phyloP scores from a whole-genome alignment of 1,140 invertebrate species.

The Conus ventricosus region DNA sequence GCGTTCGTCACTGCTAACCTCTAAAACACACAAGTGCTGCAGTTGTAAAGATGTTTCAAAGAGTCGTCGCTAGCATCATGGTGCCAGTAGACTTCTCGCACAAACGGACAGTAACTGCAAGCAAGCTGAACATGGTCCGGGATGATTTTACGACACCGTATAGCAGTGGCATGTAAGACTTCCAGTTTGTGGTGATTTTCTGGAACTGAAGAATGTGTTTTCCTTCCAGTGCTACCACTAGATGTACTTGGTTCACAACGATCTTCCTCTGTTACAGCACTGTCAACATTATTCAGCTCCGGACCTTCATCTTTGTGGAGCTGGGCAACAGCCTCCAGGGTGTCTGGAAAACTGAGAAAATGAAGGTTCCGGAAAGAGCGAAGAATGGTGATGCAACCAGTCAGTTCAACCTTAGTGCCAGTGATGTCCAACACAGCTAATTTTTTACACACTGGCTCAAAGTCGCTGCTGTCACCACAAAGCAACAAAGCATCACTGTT shows the following conservation, averaged over 20 bases:
- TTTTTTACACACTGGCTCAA: conserved; percentile 16
- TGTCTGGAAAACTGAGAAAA: conserved; percentile 25
- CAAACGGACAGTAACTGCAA: conserved; percentile 16
- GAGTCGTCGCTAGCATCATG: conserved; percentile 20
- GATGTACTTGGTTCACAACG: background rate
- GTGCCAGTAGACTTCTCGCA: conserved; percentile 33
- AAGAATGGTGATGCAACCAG: conserved; percentile 19
- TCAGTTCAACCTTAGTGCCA: conserved; percentile 32
- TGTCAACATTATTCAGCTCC: background rate
- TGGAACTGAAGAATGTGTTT: background rate
- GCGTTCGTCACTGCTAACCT: conserved; percentile 38
- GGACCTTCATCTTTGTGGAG: background rate
- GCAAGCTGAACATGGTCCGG: conserved; percentile 31
- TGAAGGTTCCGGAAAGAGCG: conserved; percentile 16
- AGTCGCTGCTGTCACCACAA: conserved; percentile 15
- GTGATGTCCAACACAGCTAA: conserved; percentile 35
- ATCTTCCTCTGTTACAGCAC: background rate
- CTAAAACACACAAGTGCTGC: conserved; percentile 28
- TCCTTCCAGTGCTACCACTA: background rate
- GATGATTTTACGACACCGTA: conserved; percentile 30
- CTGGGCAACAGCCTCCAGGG: conserved; percentile 32
- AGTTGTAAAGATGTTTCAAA: conserved; percentile 24
- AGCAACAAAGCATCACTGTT: conserved; percentile 27
- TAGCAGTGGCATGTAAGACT: conserved; percentile 29
- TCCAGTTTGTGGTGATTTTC: conserved; percentile 25